Evolutionary conservation across 1,140 invertebrate species (phyloP), one percentile per base, ranked within the genome.

Genomic region (Nasonia vitripennis): DNA sequence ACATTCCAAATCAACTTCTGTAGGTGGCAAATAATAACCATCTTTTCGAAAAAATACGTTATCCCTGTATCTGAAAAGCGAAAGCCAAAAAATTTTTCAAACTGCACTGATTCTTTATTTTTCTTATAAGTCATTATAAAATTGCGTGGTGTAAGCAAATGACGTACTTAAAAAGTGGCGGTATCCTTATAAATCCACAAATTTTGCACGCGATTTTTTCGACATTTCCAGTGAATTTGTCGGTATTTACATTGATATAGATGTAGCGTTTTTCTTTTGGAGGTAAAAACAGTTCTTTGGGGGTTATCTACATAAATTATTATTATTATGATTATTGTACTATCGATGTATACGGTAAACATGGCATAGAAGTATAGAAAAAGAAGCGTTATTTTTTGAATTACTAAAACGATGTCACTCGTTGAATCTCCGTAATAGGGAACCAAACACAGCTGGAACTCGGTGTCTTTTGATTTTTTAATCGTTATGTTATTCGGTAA

Each of bases 121-220:
- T 67, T 48, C 7, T 81, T 20, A 55, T 55, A 14, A 55, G 4
- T 31, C 17, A 20, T n/a, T 48, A 45, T 78, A 23, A 31, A 51
- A 31, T 48, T 45, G 0, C 12, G 12, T 31, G 68, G 12, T 31
- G 68, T 71, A 34, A 12, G 81, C 27, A 82, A 81, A 23, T 48
- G 10, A 51, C 55, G 71, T 86, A 90, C 89, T 87, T 88, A 37
- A 89, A 87, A 23, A 71, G 70, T 80, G 88, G 88, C 5, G 88
- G 86, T 77, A 89, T 84, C 75, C 87, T 74, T 74, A 89, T 78
- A 77, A 88, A 88, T 71, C 89, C 89, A 10, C 88, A 81, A 48
- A 87, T 78, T 74, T 85, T 87, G 34, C 77, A 89, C 14, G 2
- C 27, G 84, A 45, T 86, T 87, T 78, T 71, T n/a, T 31, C 3